Conservation (phyloP, 2,797 vertebrate genomes). For the Geotria australis region DNA sequence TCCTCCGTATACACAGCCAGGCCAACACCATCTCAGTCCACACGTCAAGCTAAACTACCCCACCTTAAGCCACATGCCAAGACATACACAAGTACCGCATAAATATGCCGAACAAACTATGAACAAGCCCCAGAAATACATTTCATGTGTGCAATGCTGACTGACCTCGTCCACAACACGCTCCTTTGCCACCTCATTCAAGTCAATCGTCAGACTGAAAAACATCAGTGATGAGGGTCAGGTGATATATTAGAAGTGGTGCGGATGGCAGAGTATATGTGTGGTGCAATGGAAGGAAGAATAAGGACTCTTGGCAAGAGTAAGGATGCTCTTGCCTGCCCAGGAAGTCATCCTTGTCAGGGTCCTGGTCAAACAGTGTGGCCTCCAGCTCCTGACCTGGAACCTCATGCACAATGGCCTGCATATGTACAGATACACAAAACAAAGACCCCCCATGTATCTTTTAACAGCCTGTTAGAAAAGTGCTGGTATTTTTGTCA, state of each 20-base stretch:
- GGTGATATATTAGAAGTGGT: too few species aligned
- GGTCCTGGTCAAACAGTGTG: constrained; percentile 61
- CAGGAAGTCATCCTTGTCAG: constrained; percentile 72
- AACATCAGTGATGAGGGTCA: background rate
- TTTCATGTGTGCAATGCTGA: background rate
- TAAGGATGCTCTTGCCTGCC: constrained; percentile 25
- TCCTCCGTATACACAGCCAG: background rate
- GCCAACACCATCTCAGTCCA: background rate
- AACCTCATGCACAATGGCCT: constrained; percentile 74
- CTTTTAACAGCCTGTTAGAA: too few species aligned
- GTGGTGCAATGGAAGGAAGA: too few species aligned
- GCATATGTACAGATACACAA: constrained; percentile 1
- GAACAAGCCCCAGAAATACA: too few species aligned
- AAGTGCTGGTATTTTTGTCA: too few species aligned
- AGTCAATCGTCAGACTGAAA: constrained; percentile 34
- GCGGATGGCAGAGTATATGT: too few species aligned
- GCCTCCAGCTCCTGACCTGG: constrained; percentile 78
- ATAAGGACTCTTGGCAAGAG: too few species aligned
- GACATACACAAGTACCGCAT: too few species aligned
- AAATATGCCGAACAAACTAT: too few species aligned
- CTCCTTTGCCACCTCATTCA: constrained; percentile 42
- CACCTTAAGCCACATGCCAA: too few species aligned
- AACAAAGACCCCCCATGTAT: background rate
- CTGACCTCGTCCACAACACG: constrained; percentile 46
- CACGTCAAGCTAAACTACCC: too few species aligned